These are phyloP conservation scores for Spilosoma lubricipeda DNA, from an alignment of 2,888 invertebrate genomes.

Conservation along the genomic window DNA sequence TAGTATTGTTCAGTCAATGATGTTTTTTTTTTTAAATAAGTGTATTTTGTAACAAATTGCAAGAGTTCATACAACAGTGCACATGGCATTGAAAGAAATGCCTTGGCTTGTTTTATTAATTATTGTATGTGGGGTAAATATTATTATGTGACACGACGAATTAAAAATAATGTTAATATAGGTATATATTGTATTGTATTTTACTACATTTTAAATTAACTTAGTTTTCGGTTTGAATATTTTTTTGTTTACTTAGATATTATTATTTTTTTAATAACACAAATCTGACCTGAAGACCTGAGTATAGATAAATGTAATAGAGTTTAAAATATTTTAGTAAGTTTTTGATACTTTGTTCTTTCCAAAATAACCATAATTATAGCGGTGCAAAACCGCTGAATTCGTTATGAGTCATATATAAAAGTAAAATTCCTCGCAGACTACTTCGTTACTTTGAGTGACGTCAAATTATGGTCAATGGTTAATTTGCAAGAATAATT, in stretches of 20 bases:
- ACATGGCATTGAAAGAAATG: constrained; percentile 10
- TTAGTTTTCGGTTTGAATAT: too few species aligned
- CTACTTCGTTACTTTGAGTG: constrained; percentile 50
- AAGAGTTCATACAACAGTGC: constrained; percentile 12
- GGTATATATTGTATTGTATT: background rate
- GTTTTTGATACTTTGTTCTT: background rate
- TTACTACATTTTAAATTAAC: too few species aligned
- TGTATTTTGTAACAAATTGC: constrained; percentile 14
- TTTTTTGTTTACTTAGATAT: too few species aligned
- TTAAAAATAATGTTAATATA: background rate
- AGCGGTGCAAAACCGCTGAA: background rate
- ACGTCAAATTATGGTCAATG: constrained; percentile 67
- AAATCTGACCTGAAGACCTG: background rate
- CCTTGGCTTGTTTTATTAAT: constrained; percentile 7
- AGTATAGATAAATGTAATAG: background rate
- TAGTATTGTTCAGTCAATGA: background rate
- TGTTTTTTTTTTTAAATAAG: background rate
- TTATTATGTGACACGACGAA: background rate
- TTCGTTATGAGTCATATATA: constrained; percentile 49
- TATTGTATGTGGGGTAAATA: background rate
- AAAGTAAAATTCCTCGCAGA: constrained; percentile 50
- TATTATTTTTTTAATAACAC: background rate
- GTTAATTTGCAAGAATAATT: constrained; percentile 60
- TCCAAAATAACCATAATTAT: background rate
- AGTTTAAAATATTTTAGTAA: background rate